Conservation (phyloP, 2,888 invertebrate genomes). For the Macrosiphum euphorbiae region DNA sequence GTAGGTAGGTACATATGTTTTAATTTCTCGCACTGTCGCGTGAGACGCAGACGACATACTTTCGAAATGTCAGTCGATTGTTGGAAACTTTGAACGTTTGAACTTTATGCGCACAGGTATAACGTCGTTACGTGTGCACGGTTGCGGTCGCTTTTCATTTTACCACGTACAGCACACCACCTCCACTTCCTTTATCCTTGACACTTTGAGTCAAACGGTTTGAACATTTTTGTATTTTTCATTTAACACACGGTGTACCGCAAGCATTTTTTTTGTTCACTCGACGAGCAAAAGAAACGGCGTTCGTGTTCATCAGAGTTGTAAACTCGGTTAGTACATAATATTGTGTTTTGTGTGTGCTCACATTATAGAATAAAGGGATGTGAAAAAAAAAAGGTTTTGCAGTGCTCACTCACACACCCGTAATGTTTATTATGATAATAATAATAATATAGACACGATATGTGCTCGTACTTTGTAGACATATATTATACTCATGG, state of each 20-base stretch:
- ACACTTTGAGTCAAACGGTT: constrained; percentile 25
- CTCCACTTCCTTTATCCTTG: constrained; percentile 17
- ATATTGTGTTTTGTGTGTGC: constrained; percentile 17
- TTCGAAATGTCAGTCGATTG: constrained; percentile 37
- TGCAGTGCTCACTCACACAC: not conserved
- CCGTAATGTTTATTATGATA: not conserved
- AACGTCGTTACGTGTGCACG: not conserved
- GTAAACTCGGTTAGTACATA: not conserved
- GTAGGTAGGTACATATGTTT: not conserved
- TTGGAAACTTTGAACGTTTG: constrained; percentile 41
- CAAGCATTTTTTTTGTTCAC: not conserved
- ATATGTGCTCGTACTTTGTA: not conserved
- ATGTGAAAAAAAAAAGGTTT: constrained; percentile 17
- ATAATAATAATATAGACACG: not conserved
- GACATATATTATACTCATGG: not conserved
- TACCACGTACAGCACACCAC: not conserved
- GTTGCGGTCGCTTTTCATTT: not conserved
- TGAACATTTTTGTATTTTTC: not conserved
- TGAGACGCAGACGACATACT: not conserved
- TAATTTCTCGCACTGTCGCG: not conserved
- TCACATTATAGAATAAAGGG: not conserved
- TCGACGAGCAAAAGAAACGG: constrained; percentile 16
- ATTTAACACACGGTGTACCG: not conserved
- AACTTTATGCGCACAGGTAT: constrained; percentile 8
- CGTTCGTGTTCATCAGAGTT: constrained; percentile 3